Base-by-base conservation (phyloP, 2,888 invertebrate species). In the Drosophila mimica region DNA sequence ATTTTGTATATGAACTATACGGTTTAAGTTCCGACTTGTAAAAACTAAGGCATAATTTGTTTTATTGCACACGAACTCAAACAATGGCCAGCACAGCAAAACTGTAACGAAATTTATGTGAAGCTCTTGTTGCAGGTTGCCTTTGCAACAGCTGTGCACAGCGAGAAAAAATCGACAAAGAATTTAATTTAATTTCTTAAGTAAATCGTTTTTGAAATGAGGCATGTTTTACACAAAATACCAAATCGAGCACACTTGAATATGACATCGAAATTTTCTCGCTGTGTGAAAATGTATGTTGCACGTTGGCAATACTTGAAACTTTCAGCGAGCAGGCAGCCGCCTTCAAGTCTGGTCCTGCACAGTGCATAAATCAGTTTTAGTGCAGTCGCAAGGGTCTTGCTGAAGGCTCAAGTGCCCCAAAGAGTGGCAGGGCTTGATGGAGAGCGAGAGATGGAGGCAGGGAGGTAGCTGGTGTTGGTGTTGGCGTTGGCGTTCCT, bases 341-440 rank as follows among this genome's bases (percentile, higher is more conserved):
- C 88, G 88, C 85, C 88, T 76, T 67, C 59, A 72, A 82, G 88
- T 88, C 88, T 88, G 88, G 74, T 57, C 76, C 60, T 59, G 60
- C 77, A 54, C 54, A 75, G 72, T 30, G 65, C 81, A 89, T 88
- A 88, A 88, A 88, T 88, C 88, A 88, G 82, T 78, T 82, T 89
- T 76, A 84, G 68, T 75, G 81, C 62, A 60, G 70, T 70, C 78
- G 36, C 76, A 88, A 88, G 85, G 74, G 79, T 72, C 85, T 85
- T 71, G 84, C 73, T 88, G 89, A 88, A 81, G 79, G 74, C 79
- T 63, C 68, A 68, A 83, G 83, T 81, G 75, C 73, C 64, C 46
- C 52, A 43, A 33, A 30, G 52, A 38, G 54, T 40, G 54, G 31
- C 17, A 38, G 11, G 15, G 17, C 36, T 25, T 20, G 40, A 17